Base-by-base conservation (phyloP, 2,113 vertebrate genomes). In the Calyptommatus sinebrachiatus region DNA sequence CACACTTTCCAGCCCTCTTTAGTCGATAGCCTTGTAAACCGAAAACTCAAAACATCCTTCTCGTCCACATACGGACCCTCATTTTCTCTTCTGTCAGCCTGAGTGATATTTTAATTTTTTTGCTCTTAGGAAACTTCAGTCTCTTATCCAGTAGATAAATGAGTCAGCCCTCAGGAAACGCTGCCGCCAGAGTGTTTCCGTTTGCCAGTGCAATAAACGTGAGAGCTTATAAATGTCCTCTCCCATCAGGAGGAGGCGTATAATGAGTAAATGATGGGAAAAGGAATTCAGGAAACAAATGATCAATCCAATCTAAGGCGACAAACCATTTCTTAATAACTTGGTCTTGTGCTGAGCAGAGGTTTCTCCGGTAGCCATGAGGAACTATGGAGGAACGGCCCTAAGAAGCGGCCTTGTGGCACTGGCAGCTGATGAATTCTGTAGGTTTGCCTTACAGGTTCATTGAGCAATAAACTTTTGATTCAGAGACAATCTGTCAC, bases 191-290 rank as follows among this genome's bases (percentile, higher is more conserved):
- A 92, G 84, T 57, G 88, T 87, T 90, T 91, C 90, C 86, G 2
- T 93, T 94, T 92, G 89, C 92, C 90, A 86, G 69, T 87, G 80
- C 90, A 91, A 91, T 90, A 91, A 93, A 93, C 85, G 90, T 87
- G 84, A 91, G 63, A 90, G 90, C 93, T 92, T 94, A 94, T 95
- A 93, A 94, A 95, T 90, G 92, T 92, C 93, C 89, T 26, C 83
- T 93, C 89, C 53, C 81, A 91, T 94, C 93, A 91, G 83, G 91
- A 92, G 92, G 86, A 91, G 92, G 92, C 76, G 69, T 89, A 83
- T 94, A 94, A 95, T 93, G 94, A 95, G 92, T 89, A 95, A 93
- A 95, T 95, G 95, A 94, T 94, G 93, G 93, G 91, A 90, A 90
- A 91, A 93, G 82, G 85, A 89, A 90, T 93, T 88, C 81, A 2